Percentiles rank a stretch among this genome's conserved stretches.
Conservation (phyloP, 2,888 invertebrate species). For the Galerucella nymphaeae region DNA sequence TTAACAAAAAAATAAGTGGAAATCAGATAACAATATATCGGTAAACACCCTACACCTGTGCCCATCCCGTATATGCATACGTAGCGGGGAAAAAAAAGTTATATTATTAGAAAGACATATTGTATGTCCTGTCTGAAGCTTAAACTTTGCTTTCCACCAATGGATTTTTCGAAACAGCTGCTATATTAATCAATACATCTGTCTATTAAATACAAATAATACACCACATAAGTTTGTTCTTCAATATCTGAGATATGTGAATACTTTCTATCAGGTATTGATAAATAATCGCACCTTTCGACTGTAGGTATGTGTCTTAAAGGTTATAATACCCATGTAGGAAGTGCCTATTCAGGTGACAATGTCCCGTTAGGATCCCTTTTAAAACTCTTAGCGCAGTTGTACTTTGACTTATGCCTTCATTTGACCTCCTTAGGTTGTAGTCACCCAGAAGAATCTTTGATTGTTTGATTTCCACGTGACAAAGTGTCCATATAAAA, state of each 20-base stretch:
- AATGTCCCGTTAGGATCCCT: too few relatives aligned
- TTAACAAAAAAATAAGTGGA: conserved; percentile 9
- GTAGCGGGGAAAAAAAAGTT: background rate
- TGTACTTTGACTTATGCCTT: too few relatives aligned
- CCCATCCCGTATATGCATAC: background rate
- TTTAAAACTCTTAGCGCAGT: too few relatives aligned
- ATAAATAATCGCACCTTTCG: background rate
- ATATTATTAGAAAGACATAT: background rate
- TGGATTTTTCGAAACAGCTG: conserved; percentile 24
- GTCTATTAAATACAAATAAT: conserved; percentile 34
- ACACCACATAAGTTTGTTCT: conserved; percentile 15
- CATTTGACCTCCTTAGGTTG: too few relatives aligned
- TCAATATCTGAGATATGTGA: background rate
- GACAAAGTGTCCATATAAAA: too few relatives aligned
- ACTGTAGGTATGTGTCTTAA: background rate
- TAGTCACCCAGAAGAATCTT: too few relatives aligned
- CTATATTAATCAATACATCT: conserved; percentile 28
- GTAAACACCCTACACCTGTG: conserved; percentile 17
- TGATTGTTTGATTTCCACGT: too few relatives aligned
- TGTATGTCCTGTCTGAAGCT: background rate
- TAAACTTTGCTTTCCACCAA: conserved; percentile 30
- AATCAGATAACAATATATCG: conserved; percentile 16
- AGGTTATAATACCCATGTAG: background rate
- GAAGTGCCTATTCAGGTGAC: too few relatives aligned
- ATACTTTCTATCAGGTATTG: background rate